phyloP scores from a whole-genome alignment of 2,113 vertebrate species.

The Crotalus horridus region DNA sequence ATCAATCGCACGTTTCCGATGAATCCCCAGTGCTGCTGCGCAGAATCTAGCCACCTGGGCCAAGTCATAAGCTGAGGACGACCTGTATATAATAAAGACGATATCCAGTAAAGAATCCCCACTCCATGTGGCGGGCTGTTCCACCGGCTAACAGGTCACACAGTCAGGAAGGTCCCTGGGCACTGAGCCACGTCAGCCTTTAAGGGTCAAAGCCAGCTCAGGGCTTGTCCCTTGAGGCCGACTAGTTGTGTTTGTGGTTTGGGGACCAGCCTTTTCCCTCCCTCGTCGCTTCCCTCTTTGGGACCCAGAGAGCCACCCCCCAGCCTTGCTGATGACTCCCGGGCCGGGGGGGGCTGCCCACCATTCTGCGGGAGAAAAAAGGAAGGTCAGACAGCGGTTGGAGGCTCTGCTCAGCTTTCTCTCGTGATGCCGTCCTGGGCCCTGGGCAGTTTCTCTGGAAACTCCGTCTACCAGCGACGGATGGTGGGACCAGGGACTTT shows the following conservation, averaged over 20 bases:
- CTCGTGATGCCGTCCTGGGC: background rate
- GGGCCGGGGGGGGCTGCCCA: rapidly evolving
- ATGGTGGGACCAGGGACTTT: background rate
- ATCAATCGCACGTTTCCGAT: too few relatives aligned
- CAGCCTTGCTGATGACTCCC: background rate
- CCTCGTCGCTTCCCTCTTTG: background rate
- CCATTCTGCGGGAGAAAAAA: background rate
- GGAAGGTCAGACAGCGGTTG: background rate
- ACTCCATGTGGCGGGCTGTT: background rate
- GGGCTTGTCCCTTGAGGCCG: background rate
- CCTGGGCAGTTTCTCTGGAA: background rate
- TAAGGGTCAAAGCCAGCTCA: background rate
- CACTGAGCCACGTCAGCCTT: background rate
- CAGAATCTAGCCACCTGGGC: too few relatives aligned
- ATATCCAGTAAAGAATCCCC: background rate
- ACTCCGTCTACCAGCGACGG: background rate
- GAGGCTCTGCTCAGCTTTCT: background rate
- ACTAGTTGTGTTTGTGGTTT: background rate
- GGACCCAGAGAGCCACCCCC: background rate
- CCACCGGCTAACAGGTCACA: background rate
- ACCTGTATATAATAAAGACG: too few relatives aligned
- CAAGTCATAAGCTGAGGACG: too few relatives aligned
- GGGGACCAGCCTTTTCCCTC: background rate
- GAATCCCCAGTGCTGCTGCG: too few relatives aligned
- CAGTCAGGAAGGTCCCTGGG: background rate